phyloP scores from a whole-genome alignment of 2,888 invertebrate species.

The Cheilosia impressa region DNA sequence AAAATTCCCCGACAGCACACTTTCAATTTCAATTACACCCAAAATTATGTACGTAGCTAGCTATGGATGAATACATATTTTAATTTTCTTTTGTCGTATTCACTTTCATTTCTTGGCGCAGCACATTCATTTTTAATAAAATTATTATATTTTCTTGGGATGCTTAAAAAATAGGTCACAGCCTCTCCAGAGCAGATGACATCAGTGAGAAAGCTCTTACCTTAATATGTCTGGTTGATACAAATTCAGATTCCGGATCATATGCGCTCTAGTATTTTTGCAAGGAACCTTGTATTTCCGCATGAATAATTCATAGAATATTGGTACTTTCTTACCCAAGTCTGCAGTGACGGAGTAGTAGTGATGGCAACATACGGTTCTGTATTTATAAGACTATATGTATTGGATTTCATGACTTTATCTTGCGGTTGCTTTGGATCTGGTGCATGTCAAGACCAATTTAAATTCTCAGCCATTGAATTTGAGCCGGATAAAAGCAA shows the following conservation, averaged over 20 bases:
- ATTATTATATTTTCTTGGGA: conserved; percentile 4
- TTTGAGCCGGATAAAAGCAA: conserved; percentile 44
- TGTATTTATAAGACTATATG: conserved; percentile 13
- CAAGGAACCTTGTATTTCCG: conserved; percentile 18
- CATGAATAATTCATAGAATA: conserved; percentile 58
- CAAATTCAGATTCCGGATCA: conserved; percentile 34
- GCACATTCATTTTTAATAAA: background rate
- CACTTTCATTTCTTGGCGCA: background rate
- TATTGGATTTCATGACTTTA: conserved; percentile 13
- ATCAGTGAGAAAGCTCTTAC: conserved; percentile 18
- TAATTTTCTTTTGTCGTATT: no score
- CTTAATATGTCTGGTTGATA: conserved; percentile 24
- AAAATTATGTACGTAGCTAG: no score
- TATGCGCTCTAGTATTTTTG: conserved; percentile 45
- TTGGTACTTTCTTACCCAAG: conserved; percentile 32
- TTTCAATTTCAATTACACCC: no score
- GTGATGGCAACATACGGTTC: conserved; percentile 11
- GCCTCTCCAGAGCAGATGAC: conserved; percentile 23
- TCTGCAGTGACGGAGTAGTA: conserved; percentile 10
- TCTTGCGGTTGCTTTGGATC: conserved; percentile 6
- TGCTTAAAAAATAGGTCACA: conserved; percentile 46
- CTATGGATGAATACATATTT: no score
- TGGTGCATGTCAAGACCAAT: conserved; percentile 47
- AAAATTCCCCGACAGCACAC: no score
- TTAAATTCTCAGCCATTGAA: conserved; percentile 48